Base-by-base conservation (phyloP, 2,888 invertebrate species). In the Latheticus oryzae region DNA sequence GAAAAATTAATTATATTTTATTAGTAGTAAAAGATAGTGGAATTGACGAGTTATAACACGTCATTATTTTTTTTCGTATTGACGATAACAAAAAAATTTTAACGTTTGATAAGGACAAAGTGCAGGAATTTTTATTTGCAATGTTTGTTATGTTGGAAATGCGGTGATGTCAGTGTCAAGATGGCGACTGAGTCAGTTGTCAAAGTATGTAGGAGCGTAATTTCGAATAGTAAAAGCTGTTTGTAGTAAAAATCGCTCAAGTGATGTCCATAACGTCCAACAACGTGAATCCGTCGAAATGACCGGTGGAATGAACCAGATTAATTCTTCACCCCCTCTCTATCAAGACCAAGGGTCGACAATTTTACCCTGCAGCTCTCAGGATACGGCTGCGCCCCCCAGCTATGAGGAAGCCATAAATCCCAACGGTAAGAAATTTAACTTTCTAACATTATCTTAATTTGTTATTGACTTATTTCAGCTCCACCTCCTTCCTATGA, bases 401-500 rank as follows among this genome's bases (percentile, higher is more conserved):
- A 80, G 84, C 1, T 85, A 85, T 61, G 85, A 85, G 63, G 85
- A 85, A 72, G 84, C 83, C 33, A 83, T 84, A 61, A 83, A 85
- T 75, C 84, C 84, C 5, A 83, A 85, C 74, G 84, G 85, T 85
- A 75, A 69, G n/a, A n/a, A n/a, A n/a, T n/a, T n/a, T n/a, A n/a
- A n/a, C n/a, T n/a, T n/a, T n/a, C n/a, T n/a, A n/a, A n/a, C n/a
- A 17, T n/a, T 21, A 15, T 52, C 24, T 9, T 11, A 15, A 53
- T 4, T 7, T 5, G 21, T 3, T 12, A 17, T 11, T 42, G 5
- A 28, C 2, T 30, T 43, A 13, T 75, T 74, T 12, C 69, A 84
- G 84, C 83, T 61, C 86, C 86, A 24, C 87, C 87, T 1, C 87
- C 87, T 3, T 84, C 87, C 0, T 87, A 87, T 67, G 87, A 87